phyloP scores from a whole-genome alignment of 2,888 invertebrate species.

The Phortica okadai region DNA sequence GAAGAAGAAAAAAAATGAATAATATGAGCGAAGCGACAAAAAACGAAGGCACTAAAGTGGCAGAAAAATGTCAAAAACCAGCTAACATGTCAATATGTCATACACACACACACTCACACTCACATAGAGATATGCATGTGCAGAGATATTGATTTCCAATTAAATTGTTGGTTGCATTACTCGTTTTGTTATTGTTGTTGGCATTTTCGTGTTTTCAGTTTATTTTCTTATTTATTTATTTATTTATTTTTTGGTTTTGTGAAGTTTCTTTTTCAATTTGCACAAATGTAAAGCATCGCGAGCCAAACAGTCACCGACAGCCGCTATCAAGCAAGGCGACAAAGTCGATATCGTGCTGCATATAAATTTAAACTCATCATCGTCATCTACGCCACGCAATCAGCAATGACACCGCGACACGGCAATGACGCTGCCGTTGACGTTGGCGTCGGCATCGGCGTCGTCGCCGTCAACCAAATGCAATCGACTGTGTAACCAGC shows the following conservation, averaged over 20 bases:
- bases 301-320: neutral
- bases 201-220: neutral
- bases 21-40: neutral
- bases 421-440: too few species aligned
- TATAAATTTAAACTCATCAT: neutral
- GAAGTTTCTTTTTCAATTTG: neutral
- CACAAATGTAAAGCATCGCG: neutral
- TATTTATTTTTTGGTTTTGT: too few species aligned
- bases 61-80: too few species aligned
- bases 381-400: neutral
- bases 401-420: too few species aligned
- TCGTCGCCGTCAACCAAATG: neutral
- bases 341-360: neutral
- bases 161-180: neutral
- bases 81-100: neutral
- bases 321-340: neutral
- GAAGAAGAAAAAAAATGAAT: too few species aligned
- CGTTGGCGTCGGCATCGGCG: too few species aligned
- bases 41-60: too few species aligned
- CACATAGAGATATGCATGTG: constrained; percentile 17
- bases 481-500: neutral
- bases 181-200: neutral
- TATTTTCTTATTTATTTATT: neutral
- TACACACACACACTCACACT: neutral
- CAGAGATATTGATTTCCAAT: neutral